phyloP scores from a whole-genome alignment of 2,888 invertebrate species.

The Opisthograptis luteolata region DNA sequence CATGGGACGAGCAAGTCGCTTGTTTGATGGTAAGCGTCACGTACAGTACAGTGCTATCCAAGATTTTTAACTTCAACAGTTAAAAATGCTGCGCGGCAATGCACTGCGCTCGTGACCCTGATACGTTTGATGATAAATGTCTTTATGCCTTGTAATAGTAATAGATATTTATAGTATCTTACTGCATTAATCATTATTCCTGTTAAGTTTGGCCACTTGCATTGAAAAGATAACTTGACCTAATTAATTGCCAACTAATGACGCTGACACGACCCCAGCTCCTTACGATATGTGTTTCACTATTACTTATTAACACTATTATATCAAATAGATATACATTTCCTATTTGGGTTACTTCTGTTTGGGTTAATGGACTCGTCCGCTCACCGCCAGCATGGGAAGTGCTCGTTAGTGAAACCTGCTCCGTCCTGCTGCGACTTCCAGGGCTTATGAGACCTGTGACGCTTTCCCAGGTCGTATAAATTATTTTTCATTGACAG shows the following conservation, averaged over 20 bases:
- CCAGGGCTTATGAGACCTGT: conserved; percentile 38
- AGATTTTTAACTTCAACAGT: too few species aligned
- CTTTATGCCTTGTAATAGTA: too few species aligned
- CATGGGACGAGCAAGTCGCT: too few species aligned
- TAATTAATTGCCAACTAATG: conserved; percentile 11
- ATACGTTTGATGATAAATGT: too few species aligned
- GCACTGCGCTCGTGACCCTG: too few species aligned
- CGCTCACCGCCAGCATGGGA: conserved; percentile 75
- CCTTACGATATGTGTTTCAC: neutral
- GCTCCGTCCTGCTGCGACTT: conserved; percentile 58
- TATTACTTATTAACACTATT: conserved; percentile 3
- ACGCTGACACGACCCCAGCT: neutral
- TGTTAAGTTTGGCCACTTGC: neutral
- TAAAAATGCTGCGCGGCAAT: too few species aligned
- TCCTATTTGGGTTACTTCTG: too few species aligned
- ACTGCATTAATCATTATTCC: too few species aligned
- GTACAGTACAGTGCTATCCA: too few species aligned
- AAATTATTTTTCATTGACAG: too few species aligned
- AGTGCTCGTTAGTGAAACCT: conserved; percentile 73
- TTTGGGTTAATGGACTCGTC: conserved; percentile 84
- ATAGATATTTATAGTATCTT: too few species aligned
- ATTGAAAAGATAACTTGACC: conserved; percentile 5
- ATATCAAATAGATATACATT: conserved; percentile 26
- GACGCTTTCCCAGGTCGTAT: conserved; percentile 10
- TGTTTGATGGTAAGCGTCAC: too few species aligned